Conservation (phyloP, 2,797 vertebrate species). For the Fistularia commersonii region DNA sequence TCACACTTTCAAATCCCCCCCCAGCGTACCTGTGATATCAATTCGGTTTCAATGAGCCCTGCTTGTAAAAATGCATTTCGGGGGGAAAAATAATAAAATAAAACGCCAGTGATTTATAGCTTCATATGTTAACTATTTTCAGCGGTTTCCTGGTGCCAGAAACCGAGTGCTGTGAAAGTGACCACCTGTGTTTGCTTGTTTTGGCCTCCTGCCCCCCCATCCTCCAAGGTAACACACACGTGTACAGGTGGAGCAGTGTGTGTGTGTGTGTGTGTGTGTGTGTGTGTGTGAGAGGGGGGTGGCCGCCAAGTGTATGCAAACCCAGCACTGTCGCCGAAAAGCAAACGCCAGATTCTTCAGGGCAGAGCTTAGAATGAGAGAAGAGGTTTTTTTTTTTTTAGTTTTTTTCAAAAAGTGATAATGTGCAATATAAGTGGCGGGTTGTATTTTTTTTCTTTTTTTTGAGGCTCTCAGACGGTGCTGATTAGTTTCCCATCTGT, state of each 20-base stretch:
- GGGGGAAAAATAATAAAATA: slow-evolving; percentile 52
- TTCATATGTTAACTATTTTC: slow-evolving; percentile 68
- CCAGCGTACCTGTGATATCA: slow-evolving; percentile 36
- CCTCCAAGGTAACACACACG: slow-evolving; percentile 49
- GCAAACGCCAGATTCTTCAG: slow-evolving; percentile 31
- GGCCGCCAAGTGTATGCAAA: slow-evolving; percentile 49
- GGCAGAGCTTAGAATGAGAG: too few relatives aligned
- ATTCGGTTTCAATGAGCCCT: slow-evolving; percentile 36
- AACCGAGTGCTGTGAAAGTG: slow-evolving; percentile 58
- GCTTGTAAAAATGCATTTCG: slow-evolving; percentile 50
- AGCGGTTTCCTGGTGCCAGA: slow-evolving; percentile 53
- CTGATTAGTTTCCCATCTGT: slow-evolving; percentile 49
- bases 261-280: too few relatives aligned
- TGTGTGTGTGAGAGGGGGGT: slow-evolving; percentile 9
- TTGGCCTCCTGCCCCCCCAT: slow-evolving; percentile 45
- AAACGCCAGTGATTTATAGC: slow-evolving; percentile 55
- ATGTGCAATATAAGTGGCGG: slow-evolving; percentile 25
- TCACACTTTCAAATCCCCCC: slow-evolving; percentile 19
- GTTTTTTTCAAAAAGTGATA: too few relatives aligned
- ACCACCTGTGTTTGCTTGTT: slow-evolving; percentile 74
- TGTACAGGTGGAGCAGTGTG: slow-evolving; percentile 62
- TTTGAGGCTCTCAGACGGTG: slow-evolving; percentile 16
- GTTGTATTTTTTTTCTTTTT: slow-evolving; percentile 36
- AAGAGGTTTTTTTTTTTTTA: too few relatives aligned
- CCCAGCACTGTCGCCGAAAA: slow-evolving; percentile 29